Base-by-base conservation (phyloP, 2,888 invertebrate genomes). In the Bombylius major region DNA sequence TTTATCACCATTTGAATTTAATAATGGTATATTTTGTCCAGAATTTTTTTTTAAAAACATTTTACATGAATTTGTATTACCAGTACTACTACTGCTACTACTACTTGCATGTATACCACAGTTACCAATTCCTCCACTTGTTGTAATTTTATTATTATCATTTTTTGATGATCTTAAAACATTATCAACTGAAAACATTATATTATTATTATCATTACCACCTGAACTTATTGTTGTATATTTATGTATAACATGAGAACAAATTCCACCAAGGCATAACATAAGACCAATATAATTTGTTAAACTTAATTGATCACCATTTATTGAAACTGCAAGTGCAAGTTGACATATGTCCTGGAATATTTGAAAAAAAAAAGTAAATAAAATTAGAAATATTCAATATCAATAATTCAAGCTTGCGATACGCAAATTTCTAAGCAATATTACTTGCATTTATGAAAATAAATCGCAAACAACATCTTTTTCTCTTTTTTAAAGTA, bases 331-430 rank as follows among this genome's bases (percentile, higher is more conserved):
- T 1, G 97, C 98, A 64, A 98, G 75, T 50, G 87, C 83, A 64
- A 99, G 77, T 60, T 93, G 94, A 68, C 89, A 87, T 68, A 97
- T 85, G 79, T 99, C 98, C 94, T 96, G 75, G 13, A 79, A 23
- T 23, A 2, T 23, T 23, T 79, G 62, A 53, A 55, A 59, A 59
- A 31, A 60, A 54, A 49, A 61, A 53, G 58, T 52, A 34, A 33
- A 47, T 46, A 34, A 9, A 34, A 33, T 4, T 14, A 23, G 45
- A 9, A 8, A 44, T 7, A 51, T 4, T 14, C 4, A n/a, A 45
- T n/a, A 45, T 42, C 7, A 31, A 51, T 14, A 13, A 42, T 33
- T 39, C n/a, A 23, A 47, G 39, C 6, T 36, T 36, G n/a, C 13
- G n/a, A n/a, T n/a, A n/a, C n/a, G n/a, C n/a, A n/a, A n/a, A n/a